Base-by-base conservation (phyloP, 2,888 invertebrate genomes). In the Pharmacophagus antenor region DNA sequence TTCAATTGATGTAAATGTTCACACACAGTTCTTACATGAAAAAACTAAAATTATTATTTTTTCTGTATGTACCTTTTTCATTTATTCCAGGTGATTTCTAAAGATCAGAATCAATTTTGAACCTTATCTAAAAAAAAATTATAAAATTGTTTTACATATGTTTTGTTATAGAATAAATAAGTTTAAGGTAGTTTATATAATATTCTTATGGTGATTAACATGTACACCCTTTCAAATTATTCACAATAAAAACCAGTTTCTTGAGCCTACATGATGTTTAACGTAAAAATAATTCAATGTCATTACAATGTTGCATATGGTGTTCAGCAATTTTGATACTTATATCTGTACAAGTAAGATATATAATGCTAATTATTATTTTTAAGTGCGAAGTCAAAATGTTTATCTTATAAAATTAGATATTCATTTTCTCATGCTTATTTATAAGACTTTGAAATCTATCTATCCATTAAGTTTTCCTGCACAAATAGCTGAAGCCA, bases 261-360 rank as follows among this genome's bases (percentile, higher is more conserved):
- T 31, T 27, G 10, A 31, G 31, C 10, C 8, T 12, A 31, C 12
- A 12, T 31, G 10, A 31, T 0, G 31, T 12, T 31, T 31, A 31
- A 31, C 10, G 31, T 42, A 42, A 42, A 42, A n/a, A 18, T 5
- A 42, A 17, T 42, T 42, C 42, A 42, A 42, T n/a, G 42, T 42
- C 42, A 17, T 6, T 17, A 18, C 49, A 21, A 37, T 41, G 3
- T 46, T 20, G 46, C 15, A 21, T 21, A 20, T 15, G 7, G 8
- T 42, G 42, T 17, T 42, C 4, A 17, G 17, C 5, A 17, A 42
- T n/a, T 42, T 42, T 42, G 17, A 6, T n/a, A 20, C 21, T 18
- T 21, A 46, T 46, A 12, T 10, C 12, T 31, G 15, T 1, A 10
- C 2, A 1, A 31, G 2, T 31, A 31, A 31, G 31, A 0, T 31